Conservation (phyloP, 2,797 vertebrate genomes). For the Ceyx erithaca region DNA sequence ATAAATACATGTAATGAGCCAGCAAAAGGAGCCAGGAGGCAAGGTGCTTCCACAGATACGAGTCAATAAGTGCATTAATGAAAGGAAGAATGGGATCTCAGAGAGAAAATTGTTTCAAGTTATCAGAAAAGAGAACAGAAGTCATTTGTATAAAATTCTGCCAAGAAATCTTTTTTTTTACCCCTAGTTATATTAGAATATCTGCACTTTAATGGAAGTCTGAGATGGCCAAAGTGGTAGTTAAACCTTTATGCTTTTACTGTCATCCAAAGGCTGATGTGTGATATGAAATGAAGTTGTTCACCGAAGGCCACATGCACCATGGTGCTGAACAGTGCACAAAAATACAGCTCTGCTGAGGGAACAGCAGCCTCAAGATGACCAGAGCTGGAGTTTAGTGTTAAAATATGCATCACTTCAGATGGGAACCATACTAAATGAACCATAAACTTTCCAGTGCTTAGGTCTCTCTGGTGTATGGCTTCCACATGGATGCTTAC, state of each 20-base stretch:
- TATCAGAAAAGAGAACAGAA: neutral
- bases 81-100: neutral
- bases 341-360: neutral
- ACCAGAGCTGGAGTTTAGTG: neutral
- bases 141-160: neutral
- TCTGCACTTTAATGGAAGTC: neutral
- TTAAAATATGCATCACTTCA: neutral
- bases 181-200: neutral
- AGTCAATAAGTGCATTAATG: slow-evolving; percentile 7
- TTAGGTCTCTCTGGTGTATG: neutral
- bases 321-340: neutral
- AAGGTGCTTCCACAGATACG: slow-evolving; percentile 32
- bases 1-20: slow-evolving; percentile 37
- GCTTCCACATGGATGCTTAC: neutral
- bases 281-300: accelerated
- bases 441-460: neutral
- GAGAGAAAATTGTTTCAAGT: neutral
- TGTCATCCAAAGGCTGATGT: neutral
- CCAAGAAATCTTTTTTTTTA: neutral
- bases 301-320: neutral
- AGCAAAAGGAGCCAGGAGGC: slow-evolving; percentile 21
- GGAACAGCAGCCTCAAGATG: neutral
- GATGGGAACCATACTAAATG: neutral
- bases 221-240: neutral
- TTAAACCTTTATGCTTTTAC: neutral